These are phyloP conservation scores for Corapipo altera DNA, from an alignment of 2,113 vertebrate genomes.

Conservation along the genomic window DNA sequence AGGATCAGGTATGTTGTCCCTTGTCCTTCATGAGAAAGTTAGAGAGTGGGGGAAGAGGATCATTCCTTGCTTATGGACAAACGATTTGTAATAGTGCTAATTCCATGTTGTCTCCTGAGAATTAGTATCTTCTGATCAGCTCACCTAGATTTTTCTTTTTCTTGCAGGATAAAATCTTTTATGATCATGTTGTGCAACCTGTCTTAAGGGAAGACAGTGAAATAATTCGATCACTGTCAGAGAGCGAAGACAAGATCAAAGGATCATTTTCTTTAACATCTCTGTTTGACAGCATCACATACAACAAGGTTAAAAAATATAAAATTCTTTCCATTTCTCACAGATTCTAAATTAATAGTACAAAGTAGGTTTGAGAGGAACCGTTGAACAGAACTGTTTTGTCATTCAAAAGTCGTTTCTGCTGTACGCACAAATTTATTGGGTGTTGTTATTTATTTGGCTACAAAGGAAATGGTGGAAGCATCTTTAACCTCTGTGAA, in stretches of 20 bases:
- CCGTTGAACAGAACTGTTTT: neutral
- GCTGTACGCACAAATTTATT: neutral
- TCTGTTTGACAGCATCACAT: constrained; percentile 72
- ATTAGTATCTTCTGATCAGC: neutral
- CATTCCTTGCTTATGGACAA: neutral
- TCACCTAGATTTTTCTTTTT: neutral
- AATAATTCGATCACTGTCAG: constrained; percentile 62
- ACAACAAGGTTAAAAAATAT: constrained; percentile 72
- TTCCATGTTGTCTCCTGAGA: neutral
- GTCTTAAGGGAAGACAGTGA: constrained; percentile 55
- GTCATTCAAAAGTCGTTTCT: neutral
- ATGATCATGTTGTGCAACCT: constrained; percentile 12
- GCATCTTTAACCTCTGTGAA: neutral
- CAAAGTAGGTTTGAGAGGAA: neutral
- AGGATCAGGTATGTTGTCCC: neutral
- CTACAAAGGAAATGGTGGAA: neutral
- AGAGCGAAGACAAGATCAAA: constrained; percentile 60
- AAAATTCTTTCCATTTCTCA: neutral
- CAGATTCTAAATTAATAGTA: neutral
- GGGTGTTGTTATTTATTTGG: neutral
- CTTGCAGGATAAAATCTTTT: constrained; percentile 73
- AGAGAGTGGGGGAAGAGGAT: neutral
- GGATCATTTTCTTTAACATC: constrained; percentile 46
- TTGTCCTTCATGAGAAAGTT: neutral
- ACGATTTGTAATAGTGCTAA: neutral